Evolutionary conservation across 2,797 vertebrate genomes (phyloP), one percentile per base, ranked within the genome.

Genomic region (Aphelocoma californica): DNA sequence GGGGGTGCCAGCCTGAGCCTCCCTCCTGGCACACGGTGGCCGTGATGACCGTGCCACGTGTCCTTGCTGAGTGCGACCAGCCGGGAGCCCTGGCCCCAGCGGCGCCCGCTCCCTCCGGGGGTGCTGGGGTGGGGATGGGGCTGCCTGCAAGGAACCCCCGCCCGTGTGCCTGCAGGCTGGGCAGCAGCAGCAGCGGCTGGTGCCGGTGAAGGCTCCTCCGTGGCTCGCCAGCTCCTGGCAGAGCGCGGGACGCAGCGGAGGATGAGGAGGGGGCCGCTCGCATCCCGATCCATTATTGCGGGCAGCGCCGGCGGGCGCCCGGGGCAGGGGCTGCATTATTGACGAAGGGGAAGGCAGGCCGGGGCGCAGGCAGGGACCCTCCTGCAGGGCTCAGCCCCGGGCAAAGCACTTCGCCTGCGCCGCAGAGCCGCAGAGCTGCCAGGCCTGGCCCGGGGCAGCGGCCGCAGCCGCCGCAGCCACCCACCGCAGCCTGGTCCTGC

Each of bases 241-340:
- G 74, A 74, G 72, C 47, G 8, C 23, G 7, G 8, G 34, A 1
- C 11, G 5, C 80, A 6, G 38, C 19, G 1, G 38, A 62, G 91
- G 77, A 18, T 28, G 82, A 57, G 78, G 83, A 64, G 44, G 81
- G 64, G 34, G n/a, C 36, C 6, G 3, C 72, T 51, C 38, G 20
- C 80, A 45, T 64, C 65, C 72, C 72, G 14, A 31, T 77, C 60
- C 94, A 88, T 94, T 88, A 88, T 82, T 58, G 96, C 56, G 75
- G 93, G 93, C 95, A 60, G 81, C 6, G 94, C 81, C 45, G 29
- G 91, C 85, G 48, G 93, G 74, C 14, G 34, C 58, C 85, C 53
- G 64, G 90, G 90, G 84, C 91, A 75, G 42, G 4, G 78, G 21
- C 29, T 97, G 95, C 95, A 97, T 96, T 97, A 97, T 95, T 97